These are phyloP conservation scores for Brotula barbata DNA, from an alignment of 2,797 vertebrate genomes.

Conservation along the genomic window DNA sequence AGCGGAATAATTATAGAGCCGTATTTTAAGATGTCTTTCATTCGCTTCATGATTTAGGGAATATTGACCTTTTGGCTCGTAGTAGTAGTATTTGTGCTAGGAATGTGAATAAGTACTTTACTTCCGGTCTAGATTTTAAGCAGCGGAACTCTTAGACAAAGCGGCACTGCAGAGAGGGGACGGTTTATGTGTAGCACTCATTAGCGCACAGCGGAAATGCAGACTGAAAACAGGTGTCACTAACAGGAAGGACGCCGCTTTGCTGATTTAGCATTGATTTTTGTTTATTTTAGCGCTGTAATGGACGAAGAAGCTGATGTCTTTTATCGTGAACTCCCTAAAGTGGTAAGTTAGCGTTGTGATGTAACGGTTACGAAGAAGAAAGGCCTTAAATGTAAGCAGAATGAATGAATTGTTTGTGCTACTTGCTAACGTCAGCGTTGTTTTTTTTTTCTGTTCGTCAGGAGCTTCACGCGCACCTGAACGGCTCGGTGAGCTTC, in stretches of 20 bases:
- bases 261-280: not conserved
- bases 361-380: not conserved
- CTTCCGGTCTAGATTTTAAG: too few relatives aligned
- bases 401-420: not conserved
- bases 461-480: constrained; percentile 96
- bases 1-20: too few relatives aligned
- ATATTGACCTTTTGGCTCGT: too few relatives aligned
- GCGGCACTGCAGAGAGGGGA: not conserved
- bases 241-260: not conserved
- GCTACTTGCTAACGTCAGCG: constrained; percentile 48
- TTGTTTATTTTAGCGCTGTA: not conserved
- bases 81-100: too few relatives aligned
- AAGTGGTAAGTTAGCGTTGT: constrained; percentile 73
- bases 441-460: constrained; percentile 25
- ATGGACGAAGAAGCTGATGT: constrained; percentile 71
- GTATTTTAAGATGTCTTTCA: too few relatives aligned
- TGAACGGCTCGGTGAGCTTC: constrained; percentile 93
- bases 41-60: too few relatives aligned
- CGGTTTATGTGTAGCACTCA: constrained; percentile 59
- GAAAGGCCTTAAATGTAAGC: not conserved
- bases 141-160: constrained; percentile 39
- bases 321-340: constrained; percentile 78
- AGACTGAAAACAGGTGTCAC: constrained; percentile 58
- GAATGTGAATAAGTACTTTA: too few relatives aligned
- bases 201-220: constrained; percentile 51